Base-by-base conservation (phyloP, 2,113 vertebrate genomes). In the Zootoca vivipara region DNA sequence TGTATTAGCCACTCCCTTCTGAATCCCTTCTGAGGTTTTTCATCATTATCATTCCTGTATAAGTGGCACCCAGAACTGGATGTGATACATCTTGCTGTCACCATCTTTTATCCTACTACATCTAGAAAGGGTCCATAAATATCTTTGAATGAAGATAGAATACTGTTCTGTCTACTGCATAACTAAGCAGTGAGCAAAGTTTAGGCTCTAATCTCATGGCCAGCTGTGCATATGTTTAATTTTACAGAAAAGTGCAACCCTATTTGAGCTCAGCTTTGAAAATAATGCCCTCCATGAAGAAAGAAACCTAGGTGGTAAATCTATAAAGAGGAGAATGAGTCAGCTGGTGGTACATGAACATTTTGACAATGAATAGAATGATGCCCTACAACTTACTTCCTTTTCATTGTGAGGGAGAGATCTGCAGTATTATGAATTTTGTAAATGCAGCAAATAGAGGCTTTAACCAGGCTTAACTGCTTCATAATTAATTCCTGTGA, bases 401-500 rank as follows among this genome's bases (percentile, higher is more conserved):
- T 38, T 82, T 79, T 7, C 38, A 18, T 81, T 83, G 81, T 73
- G 3, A 86, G 52, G 35, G 91, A 77, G 35, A 46, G 92, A 73
- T 35, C 18, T 52, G 28, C 56, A 91, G 13, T 28, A 33, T 78
- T 87, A 56, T n/a, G 28, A 90, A 16, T 52, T 92, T 88, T 83
- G 18, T 67, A 89, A 93, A 90, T 65, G 67, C n/a, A 92, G 2
- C 80, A 82, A 82, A 40, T 6, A 38, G 58, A 80, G 28, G 40
- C 16, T 89, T 89, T 90, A 80, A 78, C 82, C 87, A 83, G 5
- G 77, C 40, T 52, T 90, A 70, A 83, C 78, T 78, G 20, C 56
- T 67, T 74, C 3, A 33, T 87, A 91, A 93, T 33, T 83, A 56
- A 86, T 90, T 93, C 52, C 28, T 89, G 30, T 5, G 9, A 87